Evolutionary conservation across 2,888 invertebrate species (phyloP), one percentile per base, ranked within the genome.

Genomic region (Lepidochitona cinerea): DNA sequence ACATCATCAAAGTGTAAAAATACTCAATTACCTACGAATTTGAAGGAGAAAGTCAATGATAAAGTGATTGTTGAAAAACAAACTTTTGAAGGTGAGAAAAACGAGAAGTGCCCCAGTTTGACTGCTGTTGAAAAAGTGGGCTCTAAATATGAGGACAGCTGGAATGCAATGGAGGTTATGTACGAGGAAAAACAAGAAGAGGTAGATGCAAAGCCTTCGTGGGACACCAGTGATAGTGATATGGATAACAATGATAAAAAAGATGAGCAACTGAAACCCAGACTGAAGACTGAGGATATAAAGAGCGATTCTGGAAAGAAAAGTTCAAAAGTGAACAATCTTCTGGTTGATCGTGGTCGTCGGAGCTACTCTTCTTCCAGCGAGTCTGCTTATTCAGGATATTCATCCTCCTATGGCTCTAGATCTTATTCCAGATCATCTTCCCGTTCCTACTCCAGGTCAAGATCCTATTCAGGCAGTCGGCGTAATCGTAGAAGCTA

Each of bases 191-290:
- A 79, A 37, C 69, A 79, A 65, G 81, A 83, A 7, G 79, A 76
- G 37, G 84, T 82, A 49, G 83, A 81, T 70, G 80, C 81, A 12
- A 87, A 87, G 78, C 83, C 84, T 67, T 86, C 85, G 73, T 87
- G 87, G 87, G 87, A 87, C 68, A 87, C 86, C 26, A 87, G 87
- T 82, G 87, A 86, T 37, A 87, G 87, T 83, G 86, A 86, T 65
- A 79, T 78, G 71, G 85, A 85, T 37, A 79, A 81, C 75, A 78
- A 59, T n/a, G n/a, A n/a, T n/a, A n/a, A 41, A 41, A 41, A n/a
- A 41, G n/a, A n/a, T 12, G n/a, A 41, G 12, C 18, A 14, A 26
- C 64, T 64, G 3, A 23, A 7, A n/a, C 49, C 23, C 49, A 49
- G 49, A 49, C n/a, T n/a, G 7, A 49, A 49, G 7, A 7, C 49